Evolutionary conservation across 2,797 vertebrate genomes (phyloP), one percentile per base, ranked within the genome.

Genomic region (Yasuhikotakia modesta): DNA sequence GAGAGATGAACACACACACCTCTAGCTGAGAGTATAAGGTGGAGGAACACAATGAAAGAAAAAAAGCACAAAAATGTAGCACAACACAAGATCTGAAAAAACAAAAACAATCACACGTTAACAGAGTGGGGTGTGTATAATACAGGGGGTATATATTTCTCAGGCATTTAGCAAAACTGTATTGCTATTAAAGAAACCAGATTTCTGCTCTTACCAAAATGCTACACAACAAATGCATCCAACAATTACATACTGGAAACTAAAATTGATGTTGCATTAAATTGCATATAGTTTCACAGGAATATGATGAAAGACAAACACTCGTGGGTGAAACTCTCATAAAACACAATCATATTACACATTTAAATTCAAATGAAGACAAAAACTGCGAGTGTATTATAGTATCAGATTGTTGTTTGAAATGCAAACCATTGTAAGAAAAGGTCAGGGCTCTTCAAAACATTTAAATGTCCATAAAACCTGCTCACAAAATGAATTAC

Each of bases 21-120:
- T 21, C 13, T 21, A 70, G 57, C 22, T 69, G 66, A 57, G 19
- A 69, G 45, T 61, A 32, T 30, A 70, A 67, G 35, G 50, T 35
- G 46, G 19, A 52, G 30, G 21, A 2, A 61, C n/a, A 69, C 16
- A 17, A 66, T 3, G 63, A 14, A 24, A 14, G 55, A 5, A 21
- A 45, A 76, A n/a, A 3, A 74, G 58, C n/a, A 64, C 45, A 73
- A 22, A 73, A 50, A 64, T 19, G 11, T n/a, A 13, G n/a, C 35
- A 46, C n/a, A 11, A 43, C 24, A 46, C 39, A 75, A 11, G 39
- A 11, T 11, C 39, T 39, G 39, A 72, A 27, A 4, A 67, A 52
- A 57, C 67, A 76, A 53, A 65, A 22, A 55, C n/a, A 66, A 30
- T 61, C 17, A 57, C 52, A 65, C 61, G 81, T 70, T 85, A 82